Evolutionary conservation across 1,140 invertebrate species (phyloP).

Genomic region (Drosophila tropicalis): DNA sequence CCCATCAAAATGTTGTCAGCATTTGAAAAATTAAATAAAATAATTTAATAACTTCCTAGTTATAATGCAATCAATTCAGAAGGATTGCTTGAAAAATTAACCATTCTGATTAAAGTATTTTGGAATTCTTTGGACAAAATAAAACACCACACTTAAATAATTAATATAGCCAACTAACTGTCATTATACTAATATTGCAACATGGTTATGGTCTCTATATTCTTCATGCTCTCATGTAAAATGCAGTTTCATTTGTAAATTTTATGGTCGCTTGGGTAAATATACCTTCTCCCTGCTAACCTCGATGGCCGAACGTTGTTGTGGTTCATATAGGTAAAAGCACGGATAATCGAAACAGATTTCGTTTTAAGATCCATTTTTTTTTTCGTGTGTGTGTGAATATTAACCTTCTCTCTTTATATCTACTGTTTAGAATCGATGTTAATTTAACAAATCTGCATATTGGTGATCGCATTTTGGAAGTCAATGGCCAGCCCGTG

Average conservation of each 20-base stretch:
- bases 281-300: conserved; percentile 78
- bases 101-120: no score
- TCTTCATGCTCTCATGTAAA: conserved; percentile 32
- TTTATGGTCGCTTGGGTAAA: conserved; percentile 75
- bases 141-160: no score
- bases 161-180: no score
- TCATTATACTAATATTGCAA: neutral
- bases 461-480: conserved; percentile 95
- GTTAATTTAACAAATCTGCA: conserved; percentile 92
- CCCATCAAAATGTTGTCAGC: no score
- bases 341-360: neutral
- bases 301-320: conserved; percentile 78
- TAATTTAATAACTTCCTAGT: no score
- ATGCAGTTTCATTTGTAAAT: conserved; percentile 77
- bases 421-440: conserved; percentile 87
- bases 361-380: neutral
- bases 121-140: no score
- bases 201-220: conserved; percentile 10
- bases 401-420: neutral
- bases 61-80: no score
- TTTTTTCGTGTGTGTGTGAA: neutral
- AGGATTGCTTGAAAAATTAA: no score
- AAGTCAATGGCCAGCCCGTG: conserved; percentile 95
- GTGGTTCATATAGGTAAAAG: conserved; percentile 81
- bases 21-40: no score